Evolutionary conservation across 1,140 invertebrate genomes (phyloP), one percentile per base, ranked within the genome.

Genomic region (Solenopsis fugax): DNA sequence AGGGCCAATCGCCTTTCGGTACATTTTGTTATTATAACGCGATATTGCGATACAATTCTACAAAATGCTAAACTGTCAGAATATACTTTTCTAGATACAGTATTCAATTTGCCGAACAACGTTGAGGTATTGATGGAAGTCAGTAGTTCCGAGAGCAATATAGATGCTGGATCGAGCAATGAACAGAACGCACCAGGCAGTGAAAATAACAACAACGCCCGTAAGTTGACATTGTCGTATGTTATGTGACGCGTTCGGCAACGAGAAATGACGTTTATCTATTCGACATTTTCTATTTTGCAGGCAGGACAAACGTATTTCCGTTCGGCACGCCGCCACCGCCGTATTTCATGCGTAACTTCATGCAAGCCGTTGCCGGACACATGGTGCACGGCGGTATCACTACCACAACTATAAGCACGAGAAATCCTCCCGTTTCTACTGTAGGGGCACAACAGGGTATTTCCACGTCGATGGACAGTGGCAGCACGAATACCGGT

Each of bases 61-160:
- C 24, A 50, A 48, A 76, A 24, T 71, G 21, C 3, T 37, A 50
- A 18, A 18, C 29, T 45, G 9, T 41, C 16, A 16, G 6, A 60
- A 62, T 6, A 48, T 9, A 67, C 21, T 86, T 87, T 56, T 81
- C 7, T 86, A 93, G 94, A 92, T 84, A 93, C 94, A 76, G 93
- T 95, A 67, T 93, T 95, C 56, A 95, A 95, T 80, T 93, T 96
- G 87, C 94, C 95, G 2, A 96, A 95, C 69, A 96, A 95, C 90
- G 95, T 97, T 18, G 96, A 97, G 88, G 96, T 97, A 21, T 96
- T 97, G 69, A 97, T 97, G 96, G 97, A 97, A 93, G 96, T 97
- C 58, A 96, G 96, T 13, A 96, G 96, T 13, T 96, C 97, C 24
- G 96, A 96, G 90, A 95, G 95, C 89, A 96, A 96, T 87, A 96